phyloP scores from a whole-genome alignment of 2,797 vertebrate genomes.

The Rhadinocentrus ornatus region DNA sequence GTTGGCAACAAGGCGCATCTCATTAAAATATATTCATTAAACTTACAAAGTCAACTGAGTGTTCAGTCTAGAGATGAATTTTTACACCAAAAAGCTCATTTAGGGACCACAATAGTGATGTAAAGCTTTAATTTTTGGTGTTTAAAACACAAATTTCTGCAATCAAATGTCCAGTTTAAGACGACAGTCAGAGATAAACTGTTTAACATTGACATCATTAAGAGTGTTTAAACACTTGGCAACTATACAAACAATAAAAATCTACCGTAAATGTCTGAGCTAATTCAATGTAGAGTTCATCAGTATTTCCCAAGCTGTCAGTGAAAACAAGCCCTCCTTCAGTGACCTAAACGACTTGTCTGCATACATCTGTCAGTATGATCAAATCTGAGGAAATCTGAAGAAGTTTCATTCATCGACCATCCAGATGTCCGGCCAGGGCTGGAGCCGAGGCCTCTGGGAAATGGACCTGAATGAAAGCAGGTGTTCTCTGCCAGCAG shows the following conservation, averaged over 20 bases:
- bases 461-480: constrained; percentile 33
- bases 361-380: constrained; percentile 59
- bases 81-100: constrained; percentile 3
- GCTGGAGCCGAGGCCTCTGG: constrained; percentile 30
- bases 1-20: constrained; percentile 15
- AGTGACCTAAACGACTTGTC: constrained; percentile 20
- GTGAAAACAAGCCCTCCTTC: constrained; percentile 30
- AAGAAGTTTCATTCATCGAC: constrained; percentile 17
- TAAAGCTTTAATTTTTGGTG: background rate
- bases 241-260: background rate
- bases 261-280: background rate
- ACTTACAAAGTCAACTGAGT: background rate
- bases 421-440: constrained; percentile 54
- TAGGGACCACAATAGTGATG: background rate
- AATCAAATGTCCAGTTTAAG: too few relatives aligned
- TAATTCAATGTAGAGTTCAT: constrained; percentile 3
- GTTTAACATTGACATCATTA: too few relatives aligned
- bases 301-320: constrained; percentile 15
- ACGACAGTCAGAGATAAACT: too few relatives aligned
- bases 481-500: constrained; percentile 61
- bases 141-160: background rate
- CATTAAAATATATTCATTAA: constrained; percentile 18
- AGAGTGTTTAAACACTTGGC: too few relatives aligned
- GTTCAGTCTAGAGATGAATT: background rate
- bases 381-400: constrained; percentile 51